Base-by-base conservation (phyloP, 2,888 invertebrate species). In the Parnassius apollo region DNA sequence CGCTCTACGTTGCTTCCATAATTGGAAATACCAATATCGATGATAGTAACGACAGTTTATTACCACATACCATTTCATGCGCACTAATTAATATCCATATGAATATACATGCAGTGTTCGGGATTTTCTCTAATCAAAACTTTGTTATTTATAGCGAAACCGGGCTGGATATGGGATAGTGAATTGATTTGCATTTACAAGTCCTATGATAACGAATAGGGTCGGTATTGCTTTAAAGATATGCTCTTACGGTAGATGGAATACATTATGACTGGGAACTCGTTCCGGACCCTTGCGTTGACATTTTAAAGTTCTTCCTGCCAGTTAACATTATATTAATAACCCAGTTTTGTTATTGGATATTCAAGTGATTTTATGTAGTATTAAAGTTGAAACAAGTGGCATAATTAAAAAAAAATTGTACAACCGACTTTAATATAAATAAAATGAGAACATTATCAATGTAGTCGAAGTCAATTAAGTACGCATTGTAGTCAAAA, bases 51-150 rank as follows among this genome's bases (percentile, higher is more conserved):
- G 55, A 65, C 61, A 61, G 62, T 58, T 56, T 56, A 56, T 53
- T 65, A 62, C 52, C 57, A 65, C 62, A 59, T 62, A 51, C 59
- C 58, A 44, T 65, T 65, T 61, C 65, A 62, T 57, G 64, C 71
- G 66, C 65, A 68, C 77, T 84, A 85, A 88, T 86, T 86, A 85
- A 84, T 86, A 82, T 81, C 81, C 84, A 81, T 85, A 86, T 87
- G 85, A 86, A 86, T 87, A 85, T 82, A 84, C 84, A 86, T 81
- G 78, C 71, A 69, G 75, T 76, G 80, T 80, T 83, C 71, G 70
- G 70, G 69, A 67, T 74, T 77, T 83, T 86, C 83, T 83, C 83
- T 82, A 86, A 88, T 88, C 88, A 88, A 87, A 88, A 87, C 86
- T 85, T 77, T 77, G 85, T 86, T 86, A 88, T 88, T 88, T 88